Conservation (phyloP, 2,113 vertebrate species). For the Mus spicilegus region DNA sequence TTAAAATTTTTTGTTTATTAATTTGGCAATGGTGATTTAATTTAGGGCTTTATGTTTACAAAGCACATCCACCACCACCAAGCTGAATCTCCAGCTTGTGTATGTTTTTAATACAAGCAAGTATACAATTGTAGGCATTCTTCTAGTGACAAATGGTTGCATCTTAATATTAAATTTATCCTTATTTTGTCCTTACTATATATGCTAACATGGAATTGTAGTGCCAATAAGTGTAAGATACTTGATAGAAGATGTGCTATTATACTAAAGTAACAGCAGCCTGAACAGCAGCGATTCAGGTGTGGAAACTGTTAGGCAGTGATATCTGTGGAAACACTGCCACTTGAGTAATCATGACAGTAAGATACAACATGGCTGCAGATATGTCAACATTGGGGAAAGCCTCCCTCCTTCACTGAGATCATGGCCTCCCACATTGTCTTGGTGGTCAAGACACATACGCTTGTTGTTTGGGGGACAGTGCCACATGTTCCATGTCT, state of each 20-base stretch:
- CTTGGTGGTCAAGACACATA: neutral
- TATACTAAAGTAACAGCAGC: neutral
- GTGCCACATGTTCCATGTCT: neutral
- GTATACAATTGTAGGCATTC: neutral
- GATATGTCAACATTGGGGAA: neutral
- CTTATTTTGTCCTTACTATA: neutral
- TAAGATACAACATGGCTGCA: neutral
- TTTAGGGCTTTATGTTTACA: neutral
- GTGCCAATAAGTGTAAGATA: neutral
- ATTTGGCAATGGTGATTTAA: neutral
- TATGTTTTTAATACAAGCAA: neutral
- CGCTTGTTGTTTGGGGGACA: neutral
- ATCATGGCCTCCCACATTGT: neutral
- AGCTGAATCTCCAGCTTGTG: neutral
- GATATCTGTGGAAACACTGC: neutral
- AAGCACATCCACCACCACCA: neutral
- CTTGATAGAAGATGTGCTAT: neutral
- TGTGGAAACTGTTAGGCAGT: neutral
- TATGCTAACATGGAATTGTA: neutral
- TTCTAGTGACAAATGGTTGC: neutral
- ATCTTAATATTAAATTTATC: neutral
- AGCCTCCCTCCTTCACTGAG: neutral
- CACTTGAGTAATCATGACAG: neutral
- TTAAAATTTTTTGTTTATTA: constrained; percentile 4
- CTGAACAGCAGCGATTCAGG: neutral